A percentile compares a stretch with the other conserved stretches of the same genome.
Conservation (phyloP, 2,888 invertebrate species). For the Melanargia galathea region DNA sequence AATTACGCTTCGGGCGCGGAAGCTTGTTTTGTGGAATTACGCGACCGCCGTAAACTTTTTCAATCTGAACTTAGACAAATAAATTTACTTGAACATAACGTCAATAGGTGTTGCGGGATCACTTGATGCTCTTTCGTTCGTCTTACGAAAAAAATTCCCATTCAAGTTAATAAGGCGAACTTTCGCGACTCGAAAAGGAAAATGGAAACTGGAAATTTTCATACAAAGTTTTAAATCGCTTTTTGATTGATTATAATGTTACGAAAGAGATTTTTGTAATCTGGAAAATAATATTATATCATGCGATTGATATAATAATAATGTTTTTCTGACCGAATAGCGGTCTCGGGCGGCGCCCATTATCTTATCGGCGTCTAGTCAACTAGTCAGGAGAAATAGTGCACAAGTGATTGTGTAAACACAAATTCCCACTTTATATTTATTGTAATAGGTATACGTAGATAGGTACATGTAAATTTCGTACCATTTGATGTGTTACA, state of each 20-base stretch:
- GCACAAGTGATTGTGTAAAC: too few species aligned
- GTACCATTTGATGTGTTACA: too few species aligned
- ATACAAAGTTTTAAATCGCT: constrained; percentile 8
- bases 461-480: too few species aligned
- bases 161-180: constrained; percentile 36
- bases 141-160: constrained; percentile 43
- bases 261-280: background rate
- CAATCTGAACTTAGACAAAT: constrained; percentile 80
- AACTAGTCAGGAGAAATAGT: too few species aligned
- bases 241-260: background rate
- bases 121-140: constrained; percentile 42
- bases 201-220: constrained; percentile 9
- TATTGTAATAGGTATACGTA: too few species aligned
- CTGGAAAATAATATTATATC: too few species aligned
- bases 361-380: too few species aligned
- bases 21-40: constrained; percentile 68
- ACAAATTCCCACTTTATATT: too few species aligned
- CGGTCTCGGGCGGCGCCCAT: too few species aligned
- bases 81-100: constrained; percentile 75
- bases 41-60: constrained; percentile 77
- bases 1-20: constrained; percentile 63
- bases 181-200: constrained; percentile 8
- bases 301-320: too few species aligned
- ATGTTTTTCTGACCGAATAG: too few species aligned
- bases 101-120: constrained; percentile 41